These are phyloP conservation scores for Amphipoea lucens DNA, from an alignment of 2,888 invertebrate species.

Conservation along the genomic window DNA sequence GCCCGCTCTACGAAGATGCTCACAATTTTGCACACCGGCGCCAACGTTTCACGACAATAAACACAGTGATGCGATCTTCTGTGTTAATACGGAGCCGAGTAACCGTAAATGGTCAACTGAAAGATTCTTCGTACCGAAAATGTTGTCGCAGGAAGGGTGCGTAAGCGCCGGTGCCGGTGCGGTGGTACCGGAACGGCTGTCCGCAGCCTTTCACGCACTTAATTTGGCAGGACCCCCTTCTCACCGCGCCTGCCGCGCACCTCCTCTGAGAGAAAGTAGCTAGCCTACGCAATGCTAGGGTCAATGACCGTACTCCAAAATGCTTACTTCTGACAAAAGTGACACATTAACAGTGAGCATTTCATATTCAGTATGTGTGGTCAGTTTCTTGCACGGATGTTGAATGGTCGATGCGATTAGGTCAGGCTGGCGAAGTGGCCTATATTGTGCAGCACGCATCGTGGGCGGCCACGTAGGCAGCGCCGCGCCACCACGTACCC, in stretches of 20 bases:
- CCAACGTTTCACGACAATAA: constrained; percentile 69
- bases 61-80: constrained; percentile 52
- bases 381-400: constrained; percentile 86
- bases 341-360: constrained; percentile 88
- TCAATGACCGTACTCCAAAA: constrained; percentile 89
- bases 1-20: constrained; percentile 76
- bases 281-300: constrained; percentile 90
- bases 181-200: constrained; percentile 79
- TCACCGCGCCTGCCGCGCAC: constrained; percentile 78
- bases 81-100: constrained; percentile 49
- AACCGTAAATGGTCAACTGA: constrained; percentile 62
- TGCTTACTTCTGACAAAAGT: constrained; percentile 89
- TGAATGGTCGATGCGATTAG: constrained; percentile 83
- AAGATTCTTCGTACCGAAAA: constrained; percentile 57
- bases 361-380: constrained; percentile 89
- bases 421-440: constrained; percentile 76
- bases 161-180: constrained; percentile 67
- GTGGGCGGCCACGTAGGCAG: constrained; percentile 72
- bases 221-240: constrained; percentile 89
- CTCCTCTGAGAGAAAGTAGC: constrained; percentile 89
- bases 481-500: constrained; percentile 28
- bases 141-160: constrained; percentile 69
- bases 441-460: constrained; percentile 70
- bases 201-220: constrained; percentile 89
- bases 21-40: constrained; percentile 71